phyloP scores from a whole-genome alignment of 2,888 invertebrate species.

The Heliconius ethilla region DNA sequence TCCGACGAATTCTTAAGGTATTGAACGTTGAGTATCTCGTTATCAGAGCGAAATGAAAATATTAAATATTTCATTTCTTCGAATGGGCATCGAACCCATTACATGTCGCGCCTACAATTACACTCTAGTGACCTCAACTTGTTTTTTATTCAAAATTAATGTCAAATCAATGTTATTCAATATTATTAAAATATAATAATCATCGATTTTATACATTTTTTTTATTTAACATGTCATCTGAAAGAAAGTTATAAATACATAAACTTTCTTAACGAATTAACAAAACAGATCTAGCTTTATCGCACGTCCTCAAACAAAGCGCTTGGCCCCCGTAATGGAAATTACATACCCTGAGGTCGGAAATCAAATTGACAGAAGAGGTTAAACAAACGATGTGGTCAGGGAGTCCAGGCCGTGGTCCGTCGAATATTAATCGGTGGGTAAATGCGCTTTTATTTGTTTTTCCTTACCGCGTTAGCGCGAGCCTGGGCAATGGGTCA shows the following conservation, averaged over 20 bases:
- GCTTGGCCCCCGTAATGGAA: slow-evolving; percentile 76
- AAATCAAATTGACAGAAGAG: slow-evolving; percentile 82
- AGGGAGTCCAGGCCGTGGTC: slow-evolving; percentile 62
- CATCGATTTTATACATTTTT: neutral
- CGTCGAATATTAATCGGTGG: slow-evolving; percentile 77
- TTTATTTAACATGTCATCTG: neutral
- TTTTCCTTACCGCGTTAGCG: slow-evolving; percentile 60
- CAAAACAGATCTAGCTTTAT: slow-evolving; percentile 58
- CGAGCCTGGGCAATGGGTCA: slow-evolving; percentile 52
- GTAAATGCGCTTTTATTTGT: slow-evolving; percentile 80
- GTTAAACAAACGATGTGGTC: slow-evolving; percentile 81
- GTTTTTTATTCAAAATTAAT: too few relatives aligned
- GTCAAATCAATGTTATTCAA: too few relatives aligned
- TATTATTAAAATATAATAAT: neutral
- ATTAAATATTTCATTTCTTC: neutral
- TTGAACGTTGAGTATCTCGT: neutral
- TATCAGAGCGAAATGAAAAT: neutral
- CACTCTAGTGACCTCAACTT: too few relatives aligned
- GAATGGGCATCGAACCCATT: too few relatives aligned
- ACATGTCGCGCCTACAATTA: too few relatives aligned
- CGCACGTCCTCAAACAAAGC: slow-evolving; percentile 73
- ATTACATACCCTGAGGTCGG: slow-evolving; percentile 80
- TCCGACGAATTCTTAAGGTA: neutral
- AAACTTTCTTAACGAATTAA: slow-evolving; percentile 49
- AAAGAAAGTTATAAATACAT: slow-evolving; percentile 10